These are phyloP conservation scores for Daboia siamensis DNA, from an alignment of 2,113 vertebrate genomes.

Conservation along the genomic window DNA sequence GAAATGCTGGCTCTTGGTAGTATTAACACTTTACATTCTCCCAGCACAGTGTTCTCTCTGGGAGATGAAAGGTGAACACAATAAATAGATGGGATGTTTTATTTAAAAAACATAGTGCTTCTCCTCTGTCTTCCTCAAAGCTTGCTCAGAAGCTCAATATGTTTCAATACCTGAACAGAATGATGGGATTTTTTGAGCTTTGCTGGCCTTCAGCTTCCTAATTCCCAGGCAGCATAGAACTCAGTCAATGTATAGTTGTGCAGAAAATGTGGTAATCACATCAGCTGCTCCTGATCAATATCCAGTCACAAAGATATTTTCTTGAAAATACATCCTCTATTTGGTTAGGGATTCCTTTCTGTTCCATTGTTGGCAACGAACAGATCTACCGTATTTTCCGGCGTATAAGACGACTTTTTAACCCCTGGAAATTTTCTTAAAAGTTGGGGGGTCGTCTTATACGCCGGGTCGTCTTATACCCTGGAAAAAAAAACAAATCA, in stretches of 20 bases:
- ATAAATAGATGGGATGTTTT: neutral
- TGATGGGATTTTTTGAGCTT: too few species aligned
- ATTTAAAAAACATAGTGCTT: neutral
- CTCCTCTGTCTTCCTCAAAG: neutral
- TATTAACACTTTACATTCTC: neutral
- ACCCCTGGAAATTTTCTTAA: too few species aligned
- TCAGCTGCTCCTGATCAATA: too few species aligned
- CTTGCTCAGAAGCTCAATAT: neutral
- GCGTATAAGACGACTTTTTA: too few species aligned
- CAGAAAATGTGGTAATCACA: too few species aligned
- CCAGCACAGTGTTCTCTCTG: neutral
- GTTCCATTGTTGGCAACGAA: neutral
- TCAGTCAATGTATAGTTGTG: too few species aligned
- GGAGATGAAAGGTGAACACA: neutral
- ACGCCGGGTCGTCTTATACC: too few species aligned
- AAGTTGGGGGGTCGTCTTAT: too few species aligned
- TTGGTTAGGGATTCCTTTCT: neutral
- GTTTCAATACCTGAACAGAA: neutral
- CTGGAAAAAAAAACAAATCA: too few species aligned
- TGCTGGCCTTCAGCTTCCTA: too few species aligned
- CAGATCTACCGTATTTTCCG: too few species aligned
- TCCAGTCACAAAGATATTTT: neutral
- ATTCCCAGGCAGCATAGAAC: too few species aligned
- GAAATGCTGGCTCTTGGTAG: neutral
- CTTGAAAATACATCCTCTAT: neutral